Percentiles rank a stretch among this genome's conserved stretches.
Evolutionary conservation across 2,113 vertebrate species (phyloP).

Genomic region (Emydura subglobosa): DNA sequence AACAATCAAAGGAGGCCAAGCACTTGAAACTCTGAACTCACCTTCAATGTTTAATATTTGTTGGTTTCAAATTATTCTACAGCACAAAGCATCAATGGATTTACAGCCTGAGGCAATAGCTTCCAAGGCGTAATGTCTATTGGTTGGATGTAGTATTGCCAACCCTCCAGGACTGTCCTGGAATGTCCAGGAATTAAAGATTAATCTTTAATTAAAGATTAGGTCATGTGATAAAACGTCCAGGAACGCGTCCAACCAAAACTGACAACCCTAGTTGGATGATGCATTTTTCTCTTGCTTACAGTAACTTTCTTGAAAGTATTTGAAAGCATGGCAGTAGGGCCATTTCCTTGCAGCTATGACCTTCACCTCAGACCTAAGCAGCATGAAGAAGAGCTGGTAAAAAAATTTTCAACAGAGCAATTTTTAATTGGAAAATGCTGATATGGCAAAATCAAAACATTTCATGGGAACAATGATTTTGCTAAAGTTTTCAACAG

Average conservation of each 20-base stretch:
- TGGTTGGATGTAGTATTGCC: too few relatives aligned
- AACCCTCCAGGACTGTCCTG: too few relatives aligned
- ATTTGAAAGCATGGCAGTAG: background rate
- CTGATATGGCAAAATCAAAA: background rate
- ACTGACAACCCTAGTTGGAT: too few relatives aligned
- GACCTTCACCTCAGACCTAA: background rate
- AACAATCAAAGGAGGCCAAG: background rate
- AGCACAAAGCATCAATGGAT: background rate
- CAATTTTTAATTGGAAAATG: background rate
- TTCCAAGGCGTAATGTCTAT: background rate
- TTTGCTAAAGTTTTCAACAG: background rate
- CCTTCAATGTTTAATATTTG: background rate
- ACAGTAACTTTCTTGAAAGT: background rate
- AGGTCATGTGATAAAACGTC: too few relatives aligned
- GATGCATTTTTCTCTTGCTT: background rate
- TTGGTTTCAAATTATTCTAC: background rate
- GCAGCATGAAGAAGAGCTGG: background rate
- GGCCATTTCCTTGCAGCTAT: background rate
- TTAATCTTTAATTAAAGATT: too few relatives aligned
- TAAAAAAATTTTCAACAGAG: background rate
- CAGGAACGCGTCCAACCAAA: too few relatives aligned
- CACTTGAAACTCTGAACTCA: background rate
- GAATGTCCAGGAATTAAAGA: too few relatives aligned
- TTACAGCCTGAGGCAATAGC: background rate
- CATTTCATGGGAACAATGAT: background rate